A percentile compares a stretch with the other conserved stretches of the same genome.
Conservation (phyloP, 2,888 invertebrate genomes). For the Torymus tubicola region DNA sequence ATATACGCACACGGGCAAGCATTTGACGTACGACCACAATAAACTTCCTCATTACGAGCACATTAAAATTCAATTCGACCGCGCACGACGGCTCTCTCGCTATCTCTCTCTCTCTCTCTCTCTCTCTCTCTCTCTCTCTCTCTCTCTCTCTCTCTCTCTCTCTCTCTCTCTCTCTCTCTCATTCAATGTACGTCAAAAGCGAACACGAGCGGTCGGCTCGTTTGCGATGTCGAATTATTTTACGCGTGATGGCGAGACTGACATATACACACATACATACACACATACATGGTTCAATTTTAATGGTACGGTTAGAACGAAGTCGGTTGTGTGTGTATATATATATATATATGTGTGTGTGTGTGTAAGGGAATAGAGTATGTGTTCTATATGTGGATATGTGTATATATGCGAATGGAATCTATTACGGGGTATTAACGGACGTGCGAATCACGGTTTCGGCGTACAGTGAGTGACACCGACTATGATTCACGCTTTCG, state of each 20-base stretch:
- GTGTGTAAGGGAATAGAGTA: neutral
- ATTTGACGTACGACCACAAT: constrained; percentile 20
- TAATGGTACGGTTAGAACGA: constrained; percentile 27
- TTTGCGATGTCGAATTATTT: constrained; percentile 34
- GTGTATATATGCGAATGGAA: too few relatives aligned
- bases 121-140: too few relatives aligned
- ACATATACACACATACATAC: neutral
- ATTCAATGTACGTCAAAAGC: too few relatives aligned
- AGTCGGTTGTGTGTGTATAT: neutral
- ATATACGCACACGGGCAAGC: neutral
- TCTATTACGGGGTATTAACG: neutral
- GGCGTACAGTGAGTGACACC: neutral
- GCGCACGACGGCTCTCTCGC: constrained; percentile 15
- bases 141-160: neutral
- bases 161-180: constrained; percentile 1
- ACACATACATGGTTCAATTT: neutral
- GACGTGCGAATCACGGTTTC: neutral
- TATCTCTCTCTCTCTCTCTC: too few relatives aligned
- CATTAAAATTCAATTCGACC: constrained; percentile 42
- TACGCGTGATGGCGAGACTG: neutral
- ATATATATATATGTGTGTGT: constrained; percentile 8
- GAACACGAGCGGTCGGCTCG: too few relatives aligned
- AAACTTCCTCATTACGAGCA: constrained; percentile 28
- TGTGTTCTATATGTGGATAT: neutral
- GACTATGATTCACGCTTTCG: neutral